Evolutionary conservation across 2,797 vertebrate species (phyloP).

Genomic region (Ptychadena robeensis): DNA sequence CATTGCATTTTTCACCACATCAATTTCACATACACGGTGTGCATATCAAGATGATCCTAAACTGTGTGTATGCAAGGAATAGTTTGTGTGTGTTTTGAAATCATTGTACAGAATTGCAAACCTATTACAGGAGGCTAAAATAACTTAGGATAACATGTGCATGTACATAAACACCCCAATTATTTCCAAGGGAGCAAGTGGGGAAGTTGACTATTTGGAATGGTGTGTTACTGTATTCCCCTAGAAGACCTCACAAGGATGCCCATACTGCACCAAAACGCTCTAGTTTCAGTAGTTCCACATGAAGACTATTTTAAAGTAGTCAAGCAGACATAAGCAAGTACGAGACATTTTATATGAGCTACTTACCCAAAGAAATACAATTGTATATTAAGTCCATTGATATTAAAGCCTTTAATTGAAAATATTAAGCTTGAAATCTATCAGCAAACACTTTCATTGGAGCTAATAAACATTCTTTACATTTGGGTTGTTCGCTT

Average conservation of each 20-base stretch:
- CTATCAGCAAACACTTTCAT: slow-evolving; percentile 30
- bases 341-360: background rate
- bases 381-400: slow-evolving; percentile 16
- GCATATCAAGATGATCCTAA: background rate
- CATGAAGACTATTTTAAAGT: slow-evolving; percentile 23
- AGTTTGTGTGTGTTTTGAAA: slow-evolving; percentile 15
- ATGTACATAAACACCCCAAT: slow-evolving; percentile 33
- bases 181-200: slow-evolving; percentile 5
- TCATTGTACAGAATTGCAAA: slow-evolving; percentile 11
- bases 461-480: background rate
- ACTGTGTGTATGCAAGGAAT: background rate
- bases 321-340: slow-evolving; percentile 16
- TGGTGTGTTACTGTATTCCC: slow-evolving; percentile 9
- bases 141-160: slow-evolving; percentile 13
- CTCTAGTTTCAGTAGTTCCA: slow-evolving; percentile 53
- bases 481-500: slow-evolving; percentile 4
- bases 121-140: slow-evolving; percentile 6
- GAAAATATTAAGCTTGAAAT: slow-evolving; percentile 37
- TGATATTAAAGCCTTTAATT: slow-evolving; percentile 53
- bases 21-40: background rate
- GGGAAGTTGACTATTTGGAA: slow-evolving; percentile 12
- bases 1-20: background rate
- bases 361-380: slow-evolving; percentile 32
- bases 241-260: slow-evolving; percentile 28
- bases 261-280: slow-evolving; percentile 2